Conservation (phyloP, 1,140 invertebrate genomes). For the Gryon sp. region DNA sequence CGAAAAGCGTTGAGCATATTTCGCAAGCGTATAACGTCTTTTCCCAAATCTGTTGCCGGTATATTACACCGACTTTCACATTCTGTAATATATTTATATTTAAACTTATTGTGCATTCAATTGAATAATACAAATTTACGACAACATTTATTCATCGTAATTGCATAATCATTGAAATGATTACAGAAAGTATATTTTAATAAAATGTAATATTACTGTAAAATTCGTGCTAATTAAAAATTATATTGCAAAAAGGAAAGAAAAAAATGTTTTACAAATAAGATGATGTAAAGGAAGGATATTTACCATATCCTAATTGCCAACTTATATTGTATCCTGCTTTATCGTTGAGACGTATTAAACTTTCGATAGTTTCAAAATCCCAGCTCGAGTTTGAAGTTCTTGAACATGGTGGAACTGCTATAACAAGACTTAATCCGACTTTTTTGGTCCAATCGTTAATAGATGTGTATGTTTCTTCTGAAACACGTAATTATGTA, state of each 20-base stretch:
- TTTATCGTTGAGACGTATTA: slow-evolving; percentile 82
- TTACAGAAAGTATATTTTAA: no score
- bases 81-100: slow-evolving; percentile 65
- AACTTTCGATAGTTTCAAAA: slow-evolving; percentile 78
- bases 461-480: slow-evolving; percentile 66
- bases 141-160: slow-evolving; percentile 11
- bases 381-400: slow-evolving; percentile 76
- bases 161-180: no score
- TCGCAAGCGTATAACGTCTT: slow-evolving; percentile 80
- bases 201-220: neutral
- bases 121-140: neutral
- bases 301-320: slow-evolving; percentile 84
- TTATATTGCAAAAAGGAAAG: no score
- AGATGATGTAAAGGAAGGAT: no score
- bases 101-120: slow-evolving; percentile 8
- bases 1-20: slow-evolving; percentile 82
- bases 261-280: no score
- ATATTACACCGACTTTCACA: slow-evolving; percentile 71
- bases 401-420: slow-evolving; percentile 59
- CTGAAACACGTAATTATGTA: slow-evolving; percentile 63
- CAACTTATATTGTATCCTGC: slow-evolving; percentile 81
- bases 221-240: no score
- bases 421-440: slow-evolving; percentile 69
- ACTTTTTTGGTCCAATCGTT: slow-evolving; percentile 70
- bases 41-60: slow-evolving; percentile 71